Evolutionary conservation across 2,113 vertebrate genomes (phyloP).

Genomic region (Chitala chitala): DNA sequence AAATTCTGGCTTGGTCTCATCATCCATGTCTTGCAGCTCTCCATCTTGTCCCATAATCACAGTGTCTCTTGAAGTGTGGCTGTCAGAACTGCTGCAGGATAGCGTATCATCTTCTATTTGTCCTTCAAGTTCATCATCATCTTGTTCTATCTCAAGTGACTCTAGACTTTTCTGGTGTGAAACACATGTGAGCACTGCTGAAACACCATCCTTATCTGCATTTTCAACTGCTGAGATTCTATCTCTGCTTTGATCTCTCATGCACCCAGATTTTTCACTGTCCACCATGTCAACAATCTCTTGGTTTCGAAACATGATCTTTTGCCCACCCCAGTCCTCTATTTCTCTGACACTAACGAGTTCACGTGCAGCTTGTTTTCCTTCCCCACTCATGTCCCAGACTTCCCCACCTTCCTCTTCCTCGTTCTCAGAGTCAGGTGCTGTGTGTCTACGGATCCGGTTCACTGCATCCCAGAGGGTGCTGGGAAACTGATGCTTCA

Average conservation of each 20-base stretch:
- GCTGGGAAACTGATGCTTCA: conserved; percentile 53
- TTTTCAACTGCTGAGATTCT: not conserved
- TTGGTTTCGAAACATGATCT: not conserved
- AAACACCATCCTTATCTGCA: not conserved
- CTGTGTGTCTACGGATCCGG: conserved; percentile 84
- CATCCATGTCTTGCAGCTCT: conserved; percentile 14
- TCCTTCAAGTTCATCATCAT: not conserved
- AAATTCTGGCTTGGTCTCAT: not conserved
- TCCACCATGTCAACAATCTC: conserved; percentile 9
- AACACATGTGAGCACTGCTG: not conserved
- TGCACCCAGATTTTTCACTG: not conserved
- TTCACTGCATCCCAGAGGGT: conserved; percentile 76
- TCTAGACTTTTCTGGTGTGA: not conserved
- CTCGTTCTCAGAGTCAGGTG: conserved; percentile 84
- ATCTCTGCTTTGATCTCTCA: not conserved
- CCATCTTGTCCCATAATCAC: conserved; percentile 49
- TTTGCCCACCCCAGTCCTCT: not conserved
- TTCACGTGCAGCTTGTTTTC: not conserved
- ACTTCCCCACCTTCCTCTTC: conserved; percentile 60
- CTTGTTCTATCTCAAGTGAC: conserved; percentile 4
- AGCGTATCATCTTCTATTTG: conserved; percentile 42
- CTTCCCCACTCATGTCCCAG: conserved; percentile 40
- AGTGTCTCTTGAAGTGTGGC: conserved; percentile 56
- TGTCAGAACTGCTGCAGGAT: conserved; percentile 66
- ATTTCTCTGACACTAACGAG: not conserved